Evolutionary conservation across 2,888 invertebrate genomes (phyloP).

Genomic region (Patella ulyssiponensis): DNA sequence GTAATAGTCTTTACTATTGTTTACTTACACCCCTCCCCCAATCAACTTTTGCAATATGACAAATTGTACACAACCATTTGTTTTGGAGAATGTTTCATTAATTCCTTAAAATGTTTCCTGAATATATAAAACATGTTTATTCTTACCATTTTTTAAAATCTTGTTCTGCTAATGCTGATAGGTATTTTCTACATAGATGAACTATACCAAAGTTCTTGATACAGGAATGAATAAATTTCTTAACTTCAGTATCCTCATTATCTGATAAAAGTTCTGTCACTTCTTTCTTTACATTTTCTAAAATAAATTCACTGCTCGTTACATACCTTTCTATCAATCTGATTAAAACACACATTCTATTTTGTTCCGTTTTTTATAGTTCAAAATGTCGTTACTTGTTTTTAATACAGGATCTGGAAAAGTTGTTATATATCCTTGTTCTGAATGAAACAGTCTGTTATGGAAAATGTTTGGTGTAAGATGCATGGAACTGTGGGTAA

Average conservation of each 20-base stretch:
- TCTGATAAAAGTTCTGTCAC: constrained; percentile 31
- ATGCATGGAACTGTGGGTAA: no score
- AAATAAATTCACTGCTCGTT: background rate
- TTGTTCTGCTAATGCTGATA: constrained; percentile 45
- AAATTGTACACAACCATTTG: no score
- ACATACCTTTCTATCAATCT: background rate
- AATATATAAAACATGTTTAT: constrained; percentile 20
- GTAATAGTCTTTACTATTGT: no score
- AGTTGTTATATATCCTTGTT: no score
- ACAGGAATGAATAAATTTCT: constrained; percentile 49
- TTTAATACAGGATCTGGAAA: no score
- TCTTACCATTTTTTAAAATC: constrained; percentile 45
- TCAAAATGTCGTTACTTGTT: background rate
- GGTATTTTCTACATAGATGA: constrained; percentile 58
- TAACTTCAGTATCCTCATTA: constrained; percentile 52
- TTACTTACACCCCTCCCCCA: no score
- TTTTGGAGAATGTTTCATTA: no score
- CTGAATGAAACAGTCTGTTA: no score
- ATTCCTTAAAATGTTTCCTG: no score
- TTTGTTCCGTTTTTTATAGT: background rate
- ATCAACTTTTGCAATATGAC: no score
- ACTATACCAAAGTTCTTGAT: constrained; percentile 63
- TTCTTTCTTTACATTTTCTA: constrained; percentile 16
- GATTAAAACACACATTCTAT: background rate
- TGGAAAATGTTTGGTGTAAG: no score